Base-by-base conservation (phyloP, 2,888 invertebrate genomes). In the Cerastoderma edule region DNA sequence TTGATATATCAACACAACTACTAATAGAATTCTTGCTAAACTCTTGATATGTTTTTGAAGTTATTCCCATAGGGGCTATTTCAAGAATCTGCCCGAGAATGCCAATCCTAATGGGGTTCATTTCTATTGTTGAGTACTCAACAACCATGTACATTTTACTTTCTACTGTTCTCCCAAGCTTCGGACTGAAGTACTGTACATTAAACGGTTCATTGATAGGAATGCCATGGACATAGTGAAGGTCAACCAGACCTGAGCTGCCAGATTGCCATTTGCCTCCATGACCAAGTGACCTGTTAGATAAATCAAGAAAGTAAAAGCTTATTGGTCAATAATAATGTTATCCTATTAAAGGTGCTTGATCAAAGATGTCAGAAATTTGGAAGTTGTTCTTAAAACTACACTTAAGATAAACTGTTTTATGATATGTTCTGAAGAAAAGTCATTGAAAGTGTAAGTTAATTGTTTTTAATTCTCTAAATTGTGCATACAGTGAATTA, bases 81-180 rank as follows among this genome's bases (percentile, higher is more conserved):
- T n/a, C 32, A 19, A 24, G 28, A 19, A 56, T 32, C n/a, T 56
- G n/a, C 56, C 27, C n/a, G n/a, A n/a, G 16, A 27, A 56, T 13
- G 8, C n/a, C n/a, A 30, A 56, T 27, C 16, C 30, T 56, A 5
- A 56, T 56, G 30, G 30, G 30, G 2, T 3, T 30, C 19, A 13
- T 8, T 30, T 1, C 2, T 22, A 30, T 30, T 30, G n/a, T n/a
- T n/a, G n/a, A n/a, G n/a, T 56, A 2, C 30, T 56, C 56, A 13
- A 56, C 56, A 13, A 56, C 30, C 16, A 56, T 30, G n/a, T 56
- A 56, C 28, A 28, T 30, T 56, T 56, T 56, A 30, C 56, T 56
- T 27, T 56, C 30, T 27, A 56, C 8, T 13, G 24, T 24, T 28
- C n/a, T 56, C 13, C 10, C 30, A 6, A n/a, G 10, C 13, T 6